phyloP scores from a whole-genome alignment of 2,797 vertebrate genomes.

The Anguilla obscura region DNA sequence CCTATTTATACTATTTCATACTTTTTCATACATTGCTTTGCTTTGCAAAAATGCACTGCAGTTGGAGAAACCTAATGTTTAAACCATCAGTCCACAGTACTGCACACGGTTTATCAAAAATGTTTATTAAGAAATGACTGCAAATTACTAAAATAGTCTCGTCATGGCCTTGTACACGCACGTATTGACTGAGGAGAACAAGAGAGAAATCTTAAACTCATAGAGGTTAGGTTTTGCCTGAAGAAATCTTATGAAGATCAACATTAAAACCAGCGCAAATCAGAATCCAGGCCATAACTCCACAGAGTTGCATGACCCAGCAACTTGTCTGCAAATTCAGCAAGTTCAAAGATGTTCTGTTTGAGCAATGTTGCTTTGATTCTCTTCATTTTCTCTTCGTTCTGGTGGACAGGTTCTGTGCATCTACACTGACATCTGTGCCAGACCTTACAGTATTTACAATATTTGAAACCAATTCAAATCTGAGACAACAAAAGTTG shows the following conservation, averaged over 20 bases:
- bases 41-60: background rate
- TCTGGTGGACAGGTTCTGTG: background rate
- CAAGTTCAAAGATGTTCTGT: background rate
- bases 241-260: background rate
- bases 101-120: background rate
- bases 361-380: background rate
- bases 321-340: too few species aligned
- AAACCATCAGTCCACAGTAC: background rate
- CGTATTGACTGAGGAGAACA: background rate
- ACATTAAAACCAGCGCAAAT: background rate
- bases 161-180: background rate
- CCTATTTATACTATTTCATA: background rate
- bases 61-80: background rate
- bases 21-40: background rate
- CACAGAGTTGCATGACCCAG: too few species aligned
- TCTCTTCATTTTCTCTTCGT: too few species aligned
- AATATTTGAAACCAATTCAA: background rate
- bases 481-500: background rate
- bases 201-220: background rate
- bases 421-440: background rate
- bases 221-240: background rate
- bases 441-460: background rate
- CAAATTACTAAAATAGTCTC: background rate
- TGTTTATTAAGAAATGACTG: background rate
- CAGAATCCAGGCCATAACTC: background rate